These are phyloP conservation scores for Phocoena phocoena DNA, from an alignment of 2,113 vertebrate genomes.

Conservation along the genomic window DNA sequence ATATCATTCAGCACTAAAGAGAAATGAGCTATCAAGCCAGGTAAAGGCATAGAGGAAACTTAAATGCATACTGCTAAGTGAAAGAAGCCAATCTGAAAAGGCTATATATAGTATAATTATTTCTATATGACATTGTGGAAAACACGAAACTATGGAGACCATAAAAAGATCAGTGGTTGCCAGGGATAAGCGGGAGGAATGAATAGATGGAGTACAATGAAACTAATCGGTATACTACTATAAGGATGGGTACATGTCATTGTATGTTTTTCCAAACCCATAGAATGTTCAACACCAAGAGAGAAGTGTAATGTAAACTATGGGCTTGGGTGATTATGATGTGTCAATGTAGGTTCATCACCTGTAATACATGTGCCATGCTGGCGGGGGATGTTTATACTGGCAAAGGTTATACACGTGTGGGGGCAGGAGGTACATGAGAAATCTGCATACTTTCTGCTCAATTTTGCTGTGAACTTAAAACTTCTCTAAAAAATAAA, in stretches of 20 bases:
- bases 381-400: background rate
- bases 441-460: background rate
- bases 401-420: no score
- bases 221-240: no score
- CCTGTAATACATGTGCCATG: background rate
- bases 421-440: background rate
- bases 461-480: background rate
- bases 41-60: background rate
- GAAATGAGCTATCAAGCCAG: background rate
- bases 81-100: background rate
- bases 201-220: background rate
- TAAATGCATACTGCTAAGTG: background rate
- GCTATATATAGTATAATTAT: background rate
- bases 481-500: background rate
- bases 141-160: background rate
- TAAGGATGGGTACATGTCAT: background rate
- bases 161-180: background rate
- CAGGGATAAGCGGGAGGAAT: no score
- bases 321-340: background rate
- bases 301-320: background rate
- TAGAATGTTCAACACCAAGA: background rate
- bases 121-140: background rate
- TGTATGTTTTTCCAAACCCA: background rate
- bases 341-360: background rate
- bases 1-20: background rate